Evolutionary conservation across 2,797 vertebrate species (phyloP).

Genomic region (Malacoraja senta): DNA sequence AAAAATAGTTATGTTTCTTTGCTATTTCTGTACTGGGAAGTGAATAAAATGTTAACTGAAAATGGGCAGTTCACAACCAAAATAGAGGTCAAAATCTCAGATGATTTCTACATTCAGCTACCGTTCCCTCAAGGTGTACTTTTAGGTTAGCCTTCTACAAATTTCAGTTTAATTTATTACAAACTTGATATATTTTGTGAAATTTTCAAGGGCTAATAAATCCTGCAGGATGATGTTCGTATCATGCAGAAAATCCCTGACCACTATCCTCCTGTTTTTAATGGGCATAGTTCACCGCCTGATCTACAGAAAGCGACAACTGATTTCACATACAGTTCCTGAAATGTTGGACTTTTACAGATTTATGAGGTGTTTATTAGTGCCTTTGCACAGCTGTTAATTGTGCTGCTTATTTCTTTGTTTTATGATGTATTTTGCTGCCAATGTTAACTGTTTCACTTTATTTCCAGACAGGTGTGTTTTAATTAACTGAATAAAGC

Average conservation of each 20-base stretch:
- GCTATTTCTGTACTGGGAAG: neutral
- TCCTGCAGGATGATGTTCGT: neutral
- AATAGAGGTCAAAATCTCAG: neutral
- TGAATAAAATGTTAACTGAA: neutral
- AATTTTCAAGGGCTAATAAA: neutral
- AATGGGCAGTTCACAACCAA: neutral
- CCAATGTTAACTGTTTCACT: neutral
- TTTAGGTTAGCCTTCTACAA: neutral
- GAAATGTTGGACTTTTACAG: constrained; percentile 21
- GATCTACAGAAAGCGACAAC: neutral
- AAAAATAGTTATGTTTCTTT: neutral
- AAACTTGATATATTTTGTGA: neutral
- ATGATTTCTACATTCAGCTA: neutral
- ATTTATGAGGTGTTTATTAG: constrained; percentile 25
- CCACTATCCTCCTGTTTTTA: neutral
- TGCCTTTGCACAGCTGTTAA: neutral
- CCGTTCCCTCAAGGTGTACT: neutral
- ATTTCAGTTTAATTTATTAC: neutral
- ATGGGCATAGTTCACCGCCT: neutral
- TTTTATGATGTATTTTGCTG: constrained; percentile 17
- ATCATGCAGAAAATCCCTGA: neutral
- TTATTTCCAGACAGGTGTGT: neutral
- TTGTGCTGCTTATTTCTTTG: neutral
- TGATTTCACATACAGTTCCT: neutral
- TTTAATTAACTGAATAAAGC: neutral